These are phyloP conservation scores for Henicopernis longicauda DNA, from an alignment of 2,113 vertebrate genomes.

Conservation along the genomic window DNA sequence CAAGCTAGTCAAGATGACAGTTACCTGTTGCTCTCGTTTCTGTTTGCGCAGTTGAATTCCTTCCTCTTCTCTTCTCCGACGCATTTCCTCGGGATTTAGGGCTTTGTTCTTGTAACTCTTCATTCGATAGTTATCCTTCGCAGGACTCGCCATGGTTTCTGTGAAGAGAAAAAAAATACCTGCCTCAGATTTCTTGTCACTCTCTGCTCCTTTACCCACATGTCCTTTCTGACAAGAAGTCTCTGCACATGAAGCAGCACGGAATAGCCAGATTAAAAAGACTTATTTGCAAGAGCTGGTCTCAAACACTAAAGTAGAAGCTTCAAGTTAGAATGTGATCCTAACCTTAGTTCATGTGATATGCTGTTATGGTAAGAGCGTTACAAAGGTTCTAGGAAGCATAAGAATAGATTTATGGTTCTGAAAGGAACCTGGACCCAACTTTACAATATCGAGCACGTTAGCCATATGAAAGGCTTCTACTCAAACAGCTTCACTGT, in stretches of 20 bases:
- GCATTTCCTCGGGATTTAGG: slow-evolving; percentile 96
- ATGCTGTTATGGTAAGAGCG: fast-evolving
- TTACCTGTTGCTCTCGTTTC: slow-evolving; percentile 96
- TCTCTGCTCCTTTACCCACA: not conserved
- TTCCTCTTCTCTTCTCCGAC: slow-evolving; percentile 92
- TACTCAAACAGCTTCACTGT: not conserved
- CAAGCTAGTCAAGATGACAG: not conserved
- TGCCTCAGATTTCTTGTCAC: not conserved
- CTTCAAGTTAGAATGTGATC: not conserved
- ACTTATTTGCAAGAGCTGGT: not conserved
- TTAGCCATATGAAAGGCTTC: not conserved
- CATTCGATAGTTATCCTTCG: slow-evolving; percentile 95
- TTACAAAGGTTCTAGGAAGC: not conserved
- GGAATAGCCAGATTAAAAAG: not conserved
- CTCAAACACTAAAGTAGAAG: not conserved
- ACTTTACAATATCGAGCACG: fast-evolving
- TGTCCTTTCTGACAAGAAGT: not conserved
- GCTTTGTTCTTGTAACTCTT: slow-evolving; percentile 99
- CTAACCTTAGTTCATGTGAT: not conserved
- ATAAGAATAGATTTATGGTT: not conserved
- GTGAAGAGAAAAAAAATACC: not conserved
- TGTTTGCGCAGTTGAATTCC: slow-evolving; percentile 97
- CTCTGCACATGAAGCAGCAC: fast-evolving
- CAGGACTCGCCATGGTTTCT: slow-evolving; percentile 94
- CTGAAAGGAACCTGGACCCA: not conserved